These are phyloP conservation scores for human (Homo sapiens) DNA, from an alignment of 2,113 vertebrate species.

Conservation along the genomic window DNA sequence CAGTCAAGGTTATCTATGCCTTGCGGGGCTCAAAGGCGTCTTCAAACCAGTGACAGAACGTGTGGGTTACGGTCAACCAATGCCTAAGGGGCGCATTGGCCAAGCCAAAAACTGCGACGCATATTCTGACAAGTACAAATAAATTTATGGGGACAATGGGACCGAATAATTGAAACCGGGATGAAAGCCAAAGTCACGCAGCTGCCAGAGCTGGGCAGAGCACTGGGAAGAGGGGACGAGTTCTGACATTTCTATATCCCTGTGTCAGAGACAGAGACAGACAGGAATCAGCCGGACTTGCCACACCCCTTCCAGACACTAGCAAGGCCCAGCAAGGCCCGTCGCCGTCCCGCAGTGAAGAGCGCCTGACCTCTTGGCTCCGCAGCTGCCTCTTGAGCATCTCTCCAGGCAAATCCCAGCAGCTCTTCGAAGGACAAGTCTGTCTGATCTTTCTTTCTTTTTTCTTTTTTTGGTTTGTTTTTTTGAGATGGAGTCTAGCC, in stretches of 20 bases:
- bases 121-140: neutral
- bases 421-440: no score
- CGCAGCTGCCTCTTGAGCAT: neutral
- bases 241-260: neutral
- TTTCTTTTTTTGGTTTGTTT: no score
- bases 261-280: neutral
- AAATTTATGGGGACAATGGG: neutral
- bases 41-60: neutral
- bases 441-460: neutral
- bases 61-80: neutral
- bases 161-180: neutral
- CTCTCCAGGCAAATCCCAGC: neutral
- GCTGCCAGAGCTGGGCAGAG: neutral
- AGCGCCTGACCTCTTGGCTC: no score
- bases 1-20: accelerated
- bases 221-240: neutral
- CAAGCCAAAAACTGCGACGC: neutral
- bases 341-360: accelerated
- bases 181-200: neutral
- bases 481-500: no score
- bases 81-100: neutral
- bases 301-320: accelerated
- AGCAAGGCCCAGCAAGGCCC: neutral
- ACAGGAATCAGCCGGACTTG: accelerated
- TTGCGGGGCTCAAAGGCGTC: accelerated